Evolutionary conservation across 2,888 invertebrate species (phyloP), one percentile per base, ranked within the genome.

Genomic region (Epinotia nisella): DNA sequence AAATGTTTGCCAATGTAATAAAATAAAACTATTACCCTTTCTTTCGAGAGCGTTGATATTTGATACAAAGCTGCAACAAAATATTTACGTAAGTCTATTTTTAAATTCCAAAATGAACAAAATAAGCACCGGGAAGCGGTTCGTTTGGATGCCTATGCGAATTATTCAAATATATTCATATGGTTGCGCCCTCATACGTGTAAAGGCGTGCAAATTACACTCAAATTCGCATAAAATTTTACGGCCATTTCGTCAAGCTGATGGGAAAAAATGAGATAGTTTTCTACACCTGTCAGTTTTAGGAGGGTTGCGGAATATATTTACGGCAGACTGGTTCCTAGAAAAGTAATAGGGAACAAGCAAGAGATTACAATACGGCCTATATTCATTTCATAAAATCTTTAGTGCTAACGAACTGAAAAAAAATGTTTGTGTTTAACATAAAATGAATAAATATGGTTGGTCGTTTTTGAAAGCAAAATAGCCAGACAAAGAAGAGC

Each of bases 91-190:
- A 13, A 39, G 62, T 56, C 49, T 49, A 55, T 70, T 64, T 49
- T 41, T 53, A 66, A 66, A 29, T 56, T 58, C 78, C 74, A 79
- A 79, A 74, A 78, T 35, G 69, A 75, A 69, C 74, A 75, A 79
- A 78, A 72, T 75, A 76, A 21, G 66, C 74, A 70, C 76, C 74
- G 75, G 76, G 76, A 72, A 75, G 70, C 76, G 74, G 21, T 71
- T 75, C 82, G 79, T 80, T 82, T 82, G 79, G 79, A 79, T 78
- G 83, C 85, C 84, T 85, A 84, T 80, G 77, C 71, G 84, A 85
- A 86, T 86, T 88, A 88, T 88, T 87, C 85, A 88, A 88, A 88
- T 87, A 81, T 88, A 88, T 88, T 88, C 88, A 87, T 87, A 85
- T 84, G 84, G 82, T 82, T 81, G 79, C 82, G 83, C 82, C 77